Evolutionary conservation across 2,113 vertebrate species (phyloP).

Genomic region (Deroptyus accipitrinus): DNA sequence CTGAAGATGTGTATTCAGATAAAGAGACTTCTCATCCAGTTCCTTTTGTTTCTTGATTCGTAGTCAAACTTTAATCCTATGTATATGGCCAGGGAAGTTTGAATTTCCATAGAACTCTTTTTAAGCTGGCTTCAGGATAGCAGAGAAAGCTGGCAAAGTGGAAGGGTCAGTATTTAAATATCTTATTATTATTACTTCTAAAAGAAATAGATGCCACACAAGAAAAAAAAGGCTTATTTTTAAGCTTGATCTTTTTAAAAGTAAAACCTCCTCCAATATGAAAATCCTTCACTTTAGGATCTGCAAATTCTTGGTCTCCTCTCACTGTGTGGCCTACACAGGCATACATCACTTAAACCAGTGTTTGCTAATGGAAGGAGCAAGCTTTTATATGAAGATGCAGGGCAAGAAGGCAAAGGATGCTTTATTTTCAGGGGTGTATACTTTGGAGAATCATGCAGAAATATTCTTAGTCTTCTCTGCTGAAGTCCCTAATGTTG

Average conservation of each 20-base stretch:
- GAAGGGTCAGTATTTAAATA: slow-evolving; percentile 40
- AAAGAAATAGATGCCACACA: not conserved
- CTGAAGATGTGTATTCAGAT: slow-evolving; percentile 45
- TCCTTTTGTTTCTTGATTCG: slow-evolving; percentile 34
- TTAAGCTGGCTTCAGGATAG: not conserved
- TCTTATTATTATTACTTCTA: not conserved
- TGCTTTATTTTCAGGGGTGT: not conserved
- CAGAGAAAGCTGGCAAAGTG: slow-evolving; percentile 13
- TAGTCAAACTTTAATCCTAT: slow-evolving; percentile 3
- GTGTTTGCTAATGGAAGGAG: not conserved
- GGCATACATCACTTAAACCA: not conserved
- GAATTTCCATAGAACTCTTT: slow-evolving; percentile 32
- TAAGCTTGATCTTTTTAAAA: not conserved
- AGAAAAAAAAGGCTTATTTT: not conserved
- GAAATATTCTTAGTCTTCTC: not conserved
- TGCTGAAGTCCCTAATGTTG: not conserved
- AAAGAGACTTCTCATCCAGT: slow-evolving; percentile 14
- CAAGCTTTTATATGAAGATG: not conserved
- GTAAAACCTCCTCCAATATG: not conserved
- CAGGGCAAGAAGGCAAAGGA: not conserved
- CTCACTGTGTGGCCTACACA: not conserved
- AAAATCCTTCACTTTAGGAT: slow-evolving; percentile 3
- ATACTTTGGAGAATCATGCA: not conserved
- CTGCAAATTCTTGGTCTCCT: not conserved
- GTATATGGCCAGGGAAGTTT: not conserved